A percentile compares a stretch with the other conserved stretches of the same genome.
phyloP scores from a whole-genome alignment of 2,888 invertebrate species.

The Orchesellides sinensis region DNA sequence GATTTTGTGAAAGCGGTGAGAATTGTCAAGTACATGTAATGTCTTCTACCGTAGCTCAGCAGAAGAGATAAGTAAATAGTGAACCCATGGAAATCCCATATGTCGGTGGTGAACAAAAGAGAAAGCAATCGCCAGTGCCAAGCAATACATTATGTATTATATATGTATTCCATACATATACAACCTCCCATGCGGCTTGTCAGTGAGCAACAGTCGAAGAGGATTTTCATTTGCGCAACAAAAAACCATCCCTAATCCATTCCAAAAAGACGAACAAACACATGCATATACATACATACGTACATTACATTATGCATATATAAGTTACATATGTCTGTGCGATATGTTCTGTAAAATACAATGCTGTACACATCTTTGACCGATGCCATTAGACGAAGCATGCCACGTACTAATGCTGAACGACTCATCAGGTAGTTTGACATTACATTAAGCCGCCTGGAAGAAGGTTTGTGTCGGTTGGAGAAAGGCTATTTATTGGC shows the following conservation, averaged over 20 bases:
- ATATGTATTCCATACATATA: neutral
- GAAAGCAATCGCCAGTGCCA: conserved; percentile 17
- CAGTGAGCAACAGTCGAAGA: conserved; percentile 49
- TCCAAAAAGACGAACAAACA: conserved; percentile 1
- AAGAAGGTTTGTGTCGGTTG: conserved; percentile 7
- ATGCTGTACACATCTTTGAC: no score
- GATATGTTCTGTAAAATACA: no score
- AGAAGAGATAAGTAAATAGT: no score
- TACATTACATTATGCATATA: no score
- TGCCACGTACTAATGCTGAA: neutral
- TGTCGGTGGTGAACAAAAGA: neutral
- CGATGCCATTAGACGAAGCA: neutral
- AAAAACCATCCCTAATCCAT: conserved; percentile 42
- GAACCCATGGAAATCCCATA: conserved; percentile 27
- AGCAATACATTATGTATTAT: neutral
- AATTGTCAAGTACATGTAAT: neutral
- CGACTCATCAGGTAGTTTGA: conserved; percentile 58
- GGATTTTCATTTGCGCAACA: conserved; percentile 31
- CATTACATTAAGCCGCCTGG: conserved; percentile 25
- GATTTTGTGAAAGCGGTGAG: conserved; percentile 14
- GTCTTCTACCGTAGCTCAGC: neutral
- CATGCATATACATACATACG: neutral
- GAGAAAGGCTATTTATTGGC: conserved; percentile 38
- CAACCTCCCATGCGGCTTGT: no score
- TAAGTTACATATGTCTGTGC: no score